These are phyloP conservation scores for Norana najaformis DNA, from an alignment of 2,888 invertebrate genomes.

Conservation along the genomic window DNA sequence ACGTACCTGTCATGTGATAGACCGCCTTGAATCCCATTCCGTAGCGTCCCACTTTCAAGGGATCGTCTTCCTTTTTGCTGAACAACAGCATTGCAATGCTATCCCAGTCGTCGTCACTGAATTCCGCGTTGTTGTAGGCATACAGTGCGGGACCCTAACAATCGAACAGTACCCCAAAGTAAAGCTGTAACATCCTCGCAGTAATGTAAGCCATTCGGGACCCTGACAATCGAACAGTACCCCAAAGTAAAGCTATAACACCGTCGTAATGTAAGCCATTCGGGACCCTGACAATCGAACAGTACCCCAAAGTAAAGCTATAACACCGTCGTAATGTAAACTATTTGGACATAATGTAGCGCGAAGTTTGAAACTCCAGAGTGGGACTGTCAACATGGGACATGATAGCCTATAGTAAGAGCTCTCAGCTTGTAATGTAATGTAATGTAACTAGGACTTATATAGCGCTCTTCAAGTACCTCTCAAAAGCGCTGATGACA, in stretches of 20 bases:
- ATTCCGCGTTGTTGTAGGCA: conserved; percentile 52
- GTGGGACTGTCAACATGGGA: too few species aligned
- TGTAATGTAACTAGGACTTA: too few species aligned
- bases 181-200: neutral
- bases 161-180: neutral
- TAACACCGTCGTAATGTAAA: neutral
- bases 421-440: too few species aligned
- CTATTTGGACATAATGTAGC: neutral
- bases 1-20: conserved; percentile 55
- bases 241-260: neutral
- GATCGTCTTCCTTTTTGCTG: conserved; percentile 50
- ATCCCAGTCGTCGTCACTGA: conserved; percentile 51
- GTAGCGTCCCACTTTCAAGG: conserved; percentile 54
- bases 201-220: conserved; percentile 38
- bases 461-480: too few species aligned
- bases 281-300: conserved; percentile 50
- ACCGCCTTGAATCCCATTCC: conserved; percentile 58
- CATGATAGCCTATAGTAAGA: too few species aligned
- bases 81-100: conserved; percentile 51
- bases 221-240: conserved; percentile 47
- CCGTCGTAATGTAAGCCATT: neutral
- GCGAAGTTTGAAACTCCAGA: neutral
- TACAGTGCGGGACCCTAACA: conserved; percentile 53
- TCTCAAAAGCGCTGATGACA: too few species aligned
- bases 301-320: neutral